Percentiles rank a stretch among this genome's conserved stretches.
Conservation (phyloP, 2,113 vertebrate species). For the Megaceryle maxima region DNA sequence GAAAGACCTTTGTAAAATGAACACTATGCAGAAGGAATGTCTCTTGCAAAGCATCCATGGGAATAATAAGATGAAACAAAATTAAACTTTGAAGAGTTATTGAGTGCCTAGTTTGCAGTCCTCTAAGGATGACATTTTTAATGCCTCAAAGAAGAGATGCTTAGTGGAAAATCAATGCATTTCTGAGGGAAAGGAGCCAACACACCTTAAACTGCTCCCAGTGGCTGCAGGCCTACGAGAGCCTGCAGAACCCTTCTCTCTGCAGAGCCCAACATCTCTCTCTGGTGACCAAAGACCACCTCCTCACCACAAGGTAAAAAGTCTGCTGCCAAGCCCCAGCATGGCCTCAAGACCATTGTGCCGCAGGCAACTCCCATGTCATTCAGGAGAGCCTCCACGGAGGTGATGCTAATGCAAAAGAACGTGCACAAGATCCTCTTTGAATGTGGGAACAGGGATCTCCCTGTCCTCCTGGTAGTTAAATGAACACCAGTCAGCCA, state of each 20-base stretch:
- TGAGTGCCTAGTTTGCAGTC: not conserved
- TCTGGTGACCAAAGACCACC: not conserved
- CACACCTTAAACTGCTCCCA: not conserved
- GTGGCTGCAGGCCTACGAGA: not conserved
- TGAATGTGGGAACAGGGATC: not conserved
- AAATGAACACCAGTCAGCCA: not conserved
- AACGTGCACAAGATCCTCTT: not conserved
- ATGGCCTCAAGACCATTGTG: rapidly evolving
- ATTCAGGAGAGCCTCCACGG: not conserved
- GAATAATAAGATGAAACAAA: not conserved
- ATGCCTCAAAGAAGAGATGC: not conserved
- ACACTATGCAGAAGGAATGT: not conserved
- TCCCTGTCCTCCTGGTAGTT: not conserved
- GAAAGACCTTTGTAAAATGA: not conserved
- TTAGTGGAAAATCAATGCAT: constrained; percentile 27
- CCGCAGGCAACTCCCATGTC: not conserved
- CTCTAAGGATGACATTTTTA: not conserved
- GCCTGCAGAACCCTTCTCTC: not conserved
- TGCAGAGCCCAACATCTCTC: not conserved
- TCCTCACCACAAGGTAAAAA: not conserved
- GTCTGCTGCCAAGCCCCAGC: not conserved
- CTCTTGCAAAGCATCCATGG: not conserved
- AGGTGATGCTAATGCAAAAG: not conserved
- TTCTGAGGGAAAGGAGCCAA: constrained; percentile 32
- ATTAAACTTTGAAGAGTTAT: not conserved